Base-by-base conservation (phyloP, 2,113 vertebrate species). In the Lycaon pictus region DNA sequence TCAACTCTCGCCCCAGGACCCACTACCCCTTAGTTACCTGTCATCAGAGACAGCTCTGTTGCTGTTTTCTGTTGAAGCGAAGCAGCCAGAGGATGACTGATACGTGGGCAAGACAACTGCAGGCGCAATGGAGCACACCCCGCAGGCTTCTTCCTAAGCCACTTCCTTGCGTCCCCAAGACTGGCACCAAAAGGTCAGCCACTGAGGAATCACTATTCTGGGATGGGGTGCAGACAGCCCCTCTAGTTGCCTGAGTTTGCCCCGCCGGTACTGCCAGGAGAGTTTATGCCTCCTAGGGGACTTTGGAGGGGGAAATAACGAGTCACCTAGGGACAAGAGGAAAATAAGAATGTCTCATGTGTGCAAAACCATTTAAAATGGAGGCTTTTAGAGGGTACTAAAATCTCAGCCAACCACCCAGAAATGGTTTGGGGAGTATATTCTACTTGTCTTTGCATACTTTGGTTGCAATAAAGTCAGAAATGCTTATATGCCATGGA, bases 21-120 rank as follows among this genome's bases (percentile, higher is more conserved):
- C 96, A 91, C 86, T 97, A 96, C 93, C 97, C 84, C 4, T 96
- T 98, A 98, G 97, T 98, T 65, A 93, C 98, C 97, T 98, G 98
- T 97, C 97, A 97, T 71, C 43, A 11, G 71, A 93, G 96, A 96
- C 92, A 93, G 88, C 97, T 90, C 76, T 90, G 97, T 90, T 96
- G 97, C 88, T 95, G 83, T 96, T 96, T 84, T 95, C 97, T 62
- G 96, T 88, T 96, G 96, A 84, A 89, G 63, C 87, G 92, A 96
- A 9, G 0, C 90, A 2, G 5, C 83, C 51, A 67, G 95, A 97
- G 97, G 97, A 98, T 98, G 95, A 96, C 98, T 97, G 96, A 92
- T 94, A 32, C 92, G 32, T 80, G 65, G 67, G 85, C 71, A 97
- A 90, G 92, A 90, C 90, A 95, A 96, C 97, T 97, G 97, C 95